A percentile compares a stretch with the other conserved stretches of the same genome.
Evolutionary conservation across 1,140 invertebrate genomes (phyloP).

Genomic region (Meloidogyne exigua): DNA sequence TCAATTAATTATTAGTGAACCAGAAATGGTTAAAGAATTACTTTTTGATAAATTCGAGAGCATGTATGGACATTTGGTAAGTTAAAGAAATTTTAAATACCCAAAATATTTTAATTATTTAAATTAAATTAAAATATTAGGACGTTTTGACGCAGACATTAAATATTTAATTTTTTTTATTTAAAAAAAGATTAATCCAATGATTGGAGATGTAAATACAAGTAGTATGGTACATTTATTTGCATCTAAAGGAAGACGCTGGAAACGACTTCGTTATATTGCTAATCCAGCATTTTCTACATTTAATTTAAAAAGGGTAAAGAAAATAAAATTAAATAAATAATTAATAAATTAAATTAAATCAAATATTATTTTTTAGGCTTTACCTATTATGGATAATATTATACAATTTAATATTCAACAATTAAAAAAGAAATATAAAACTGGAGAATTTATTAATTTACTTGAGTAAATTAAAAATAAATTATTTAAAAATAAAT

Average conservation of each 20-base stretch:
- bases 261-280: slow-evolving; percentile 65
- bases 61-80: neutral
- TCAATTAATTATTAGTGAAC: neutral
- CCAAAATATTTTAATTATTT: no score
- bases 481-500: neutral
- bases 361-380: neutral
- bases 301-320: slow-evolving; percentile 18
- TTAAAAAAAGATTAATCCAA: slow-evolving; percentile 37
- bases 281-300: slow-evolving; percentile 65
- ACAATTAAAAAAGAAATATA: slow-evolving; percentile 1
- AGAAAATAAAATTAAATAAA: no score
- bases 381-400: neutral
- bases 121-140: no score
- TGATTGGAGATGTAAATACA: slow-evolving; percentile 39
- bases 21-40: slow-evolving; percentile 12
- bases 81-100: neutral
- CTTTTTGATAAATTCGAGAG: neutral
- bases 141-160: no score
- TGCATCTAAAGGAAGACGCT: slow-evolving; percentile 53
- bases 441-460: neutral
- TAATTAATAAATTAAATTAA: no score
- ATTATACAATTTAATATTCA: slow-evolving; percentile 1
- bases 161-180: neutral
- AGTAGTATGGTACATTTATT: slow-evolving; percentile 48
- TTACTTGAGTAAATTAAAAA: neutral